Conservation (phyloP, 2,888 invertebrate species). For the Leucoptera coffeella region DNA sequence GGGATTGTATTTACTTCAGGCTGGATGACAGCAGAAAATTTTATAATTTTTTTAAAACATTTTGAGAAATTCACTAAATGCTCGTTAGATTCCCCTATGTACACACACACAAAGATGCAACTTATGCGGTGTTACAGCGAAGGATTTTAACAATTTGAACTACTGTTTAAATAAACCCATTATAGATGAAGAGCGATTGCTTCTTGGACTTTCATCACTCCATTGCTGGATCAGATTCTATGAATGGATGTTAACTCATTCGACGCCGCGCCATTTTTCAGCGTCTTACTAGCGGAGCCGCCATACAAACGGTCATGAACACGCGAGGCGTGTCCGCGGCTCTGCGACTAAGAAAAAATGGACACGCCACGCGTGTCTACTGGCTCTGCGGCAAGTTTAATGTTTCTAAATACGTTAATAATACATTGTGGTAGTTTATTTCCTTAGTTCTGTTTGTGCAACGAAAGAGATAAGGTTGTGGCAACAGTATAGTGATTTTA, state of each 20-base stretch:
- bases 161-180: constrained; percentile 7
- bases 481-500: too few species aligned
- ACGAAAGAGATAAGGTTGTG: too few species aligned
- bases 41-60: constrained; percentile 12
- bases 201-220: constrained; percentile 11
- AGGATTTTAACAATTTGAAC: constrained; percentile 12
- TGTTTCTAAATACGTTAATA: too few species aligned
- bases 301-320: too few species aligned
- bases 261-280: too few species aligned
- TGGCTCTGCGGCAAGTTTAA: too few species aligned
- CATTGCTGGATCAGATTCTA: constrained; percentile 13
- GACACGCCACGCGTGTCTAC: too few species aligned
- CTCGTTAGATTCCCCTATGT: constrained; percentile 9
- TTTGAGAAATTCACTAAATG: constrained; percentile 12
- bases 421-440: too few species aligned
- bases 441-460: too few species aligned
- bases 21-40: constrained; percentile 14
- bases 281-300: too few species aligned
- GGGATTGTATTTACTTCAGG: constrained; percentile 14
- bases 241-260: constrained; percentile 11
- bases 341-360: too few species aligned
- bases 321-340: too few species aligned
- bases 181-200: constrained; percentile 7
- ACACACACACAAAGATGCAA: constrained; percentile 14
- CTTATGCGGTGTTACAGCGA: constrained; percentile 12